Evolutionary conservation across 2,797 vertebrate species (phyloP).

Genomic region (Centroberyx gerrardi): DNA sequence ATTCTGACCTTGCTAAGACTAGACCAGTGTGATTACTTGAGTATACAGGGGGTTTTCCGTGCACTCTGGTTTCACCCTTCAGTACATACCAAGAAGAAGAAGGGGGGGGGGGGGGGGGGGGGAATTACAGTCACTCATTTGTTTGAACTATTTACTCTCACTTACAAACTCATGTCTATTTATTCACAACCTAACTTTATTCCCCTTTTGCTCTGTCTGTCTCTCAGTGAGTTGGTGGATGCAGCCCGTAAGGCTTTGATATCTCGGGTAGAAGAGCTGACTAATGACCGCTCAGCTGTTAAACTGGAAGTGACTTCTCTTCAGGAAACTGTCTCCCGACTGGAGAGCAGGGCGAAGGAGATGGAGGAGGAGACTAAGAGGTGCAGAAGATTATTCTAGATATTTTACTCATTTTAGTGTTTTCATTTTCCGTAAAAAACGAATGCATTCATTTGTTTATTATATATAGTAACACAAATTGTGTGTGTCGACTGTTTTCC

Average conservation of each 20-base stretch:
- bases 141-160: background rate
- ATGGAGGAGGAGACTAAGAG: slow-evolving; percentile 86
- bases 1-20: slow-evolving; percentile 1
- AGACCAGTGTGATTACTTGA: background rate
- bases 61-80: slow-evolving; percentile 19
- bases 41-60: slow-evolving; percentile 29
- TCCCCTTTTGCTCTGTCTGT: background rate
- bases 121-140: background rate
- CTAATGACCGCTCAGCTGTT: slow-evolving; percentile 84
- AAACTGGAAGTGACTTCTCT: slow-evolving; percentile 79
- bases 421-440: background rate
- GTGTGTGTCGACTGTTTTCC: slow-evolving; percentile 11
- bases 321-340: slow-evolving; percentile 75
- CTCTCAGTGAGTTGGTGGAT: slow-evolving; percentile 81
- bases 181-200: background rate
- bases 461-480: background rate
- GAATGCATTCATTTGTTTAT: background rate
- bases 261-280: slow-evolving; percentile 86
- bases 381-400: slow-evolving; percentile 53
- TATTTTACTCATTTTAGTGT: background rate
- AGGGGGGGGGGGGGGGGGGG: background rate
- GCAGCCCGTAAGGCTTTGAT: slow-evolving; percentile 86
- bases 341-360: slow-evolving; percentile 83
- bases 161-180: background rate
- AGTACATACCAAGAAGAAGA: slow-evolving; percentile 6